phyloP scores from a whole-genome alignment of 2,888 invertebrate species.

The Copidosoma aretas region DNA sequence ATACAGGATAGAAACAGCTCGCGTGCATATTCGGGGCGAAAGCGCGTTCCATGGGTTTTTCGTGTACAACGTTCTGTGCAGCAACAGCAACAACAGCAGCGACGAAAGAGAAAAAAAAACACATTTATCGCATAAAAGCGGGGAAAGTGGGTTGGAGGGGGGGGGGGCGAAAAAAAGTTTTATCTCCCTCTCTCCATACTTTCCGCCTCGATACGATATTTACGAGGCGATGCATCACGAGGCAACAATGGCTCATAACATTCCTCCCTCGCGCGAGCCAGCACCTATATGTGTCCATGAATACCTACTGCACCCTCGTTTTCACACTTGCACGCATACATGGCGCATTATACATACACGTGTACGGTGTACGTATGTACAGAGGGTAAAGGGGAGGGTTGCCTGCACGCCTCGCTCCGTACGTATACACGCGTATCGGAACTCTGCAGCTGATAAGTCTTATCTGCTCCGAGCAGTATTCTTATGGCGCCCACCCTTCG shows the following conservation, averaged over 20 bases:
- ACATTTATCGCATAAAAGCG: slow-evolving; percentile 5
- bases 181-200: slow-evolving; percentile 43
- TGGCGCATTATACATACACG: neutral
- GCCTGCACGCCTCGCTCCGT: slow-evolving; percentile 35
- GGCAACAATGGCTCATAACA: slow-evolving; percentile 55
- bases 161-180: slow-evolving; percentile 29
- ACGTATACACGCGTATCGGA: slow-evolving; percentile 56
- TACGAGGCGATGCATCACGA: slow-evolving; percentile 61
- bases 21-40: too few relatives aligned
- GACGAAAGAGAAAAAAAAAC: too few relatives aligned
- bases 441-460: slow-evolving; percentile 56
- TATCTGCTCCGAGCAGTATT: slow-evolving; percentile 59
- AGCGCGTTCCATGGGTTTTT: too few relatives aligned
- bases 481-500: slow-evolving; percentile 48
- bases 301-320: neutral
- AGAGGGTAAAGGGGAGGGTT: slow-evolving; percentile 18
- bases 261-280: slow-evolving; percentile 9
- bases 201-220: slow-evolving; percentile 59
- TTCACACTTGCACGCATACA: slow-evolving; percentile 2
- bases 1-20: too few relatives aligned
- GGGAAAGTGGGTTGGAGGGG: too few relatives aligned
- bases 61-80: too few relatives aligned
- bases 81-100: too few relatives aligned
- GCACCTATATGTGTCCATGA: slow-evolving; percentile 34
- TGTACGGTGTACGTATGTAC: too few relatives aligned